Conservation (phyloP, 2,113 vertebrate genomes). For the Ceyx cyanopectus region DNA sequence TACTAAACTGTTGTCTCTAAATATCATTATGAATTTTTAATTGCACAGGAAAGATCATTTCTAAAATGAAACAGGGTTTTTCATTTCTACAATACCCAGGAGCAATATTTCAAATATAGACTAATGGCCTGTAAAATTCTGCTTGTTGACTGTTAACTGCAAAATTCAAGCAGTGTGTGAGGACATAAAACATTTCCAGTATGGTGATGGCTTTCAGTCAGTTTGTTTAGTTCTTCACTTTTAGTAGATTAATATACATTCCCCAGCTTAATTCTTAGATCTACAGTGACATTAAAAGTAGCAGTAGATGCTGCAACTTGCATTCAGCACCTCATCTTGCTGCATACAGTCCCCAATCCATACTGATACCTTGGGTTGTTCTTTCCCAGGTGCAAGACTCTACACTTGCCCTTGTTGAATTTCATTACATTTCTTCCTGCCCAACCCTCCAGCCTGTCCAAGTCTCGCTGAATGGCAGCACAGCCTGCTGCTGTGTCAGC, state of each 20-base stretch:
- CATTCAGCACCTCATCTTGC: background rate
- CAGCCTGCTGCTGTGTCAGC: no score
- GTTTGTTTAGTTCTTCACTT: background rate
- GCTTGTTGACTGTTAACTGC: background rate
- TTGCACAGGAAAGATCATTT: slow-evolving; percentile 40
- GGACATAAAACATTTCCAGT: background rate
- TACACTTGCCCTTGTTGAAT: no score
- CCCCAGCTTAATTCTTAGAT: background rate
- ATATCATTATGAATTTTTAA: slow-evolving; percentile 48
- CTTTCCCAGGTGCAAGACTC: no score
- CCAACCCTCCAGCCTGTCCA: no score
- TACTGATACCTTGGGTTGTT: no score
- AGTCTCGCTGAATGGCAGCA: no score
- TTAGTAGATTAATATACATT: background rate
- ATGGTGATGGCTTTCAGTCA: background rate
- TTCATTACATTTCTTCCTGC: no score
- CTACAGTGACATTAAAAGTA: background rate
- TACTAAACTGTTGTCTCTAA: slow-evolving; percentile 3
- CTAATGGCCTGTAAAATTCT: slow-evolving; percentile 30
- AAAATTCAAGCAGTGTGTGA: background rate
- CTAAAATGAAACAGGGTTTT: slow-evolving; percentile 22
- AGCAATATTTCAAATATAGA: slow-evolving; percentile 36
- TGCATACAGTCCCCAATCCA: background rate
- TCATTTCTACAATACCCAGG: background rate
- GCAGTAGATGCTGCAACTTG: background rate